Conservation (phyloP, 1,140 invertebrate species). For the Muscidifurax raptorellus region DNA sequence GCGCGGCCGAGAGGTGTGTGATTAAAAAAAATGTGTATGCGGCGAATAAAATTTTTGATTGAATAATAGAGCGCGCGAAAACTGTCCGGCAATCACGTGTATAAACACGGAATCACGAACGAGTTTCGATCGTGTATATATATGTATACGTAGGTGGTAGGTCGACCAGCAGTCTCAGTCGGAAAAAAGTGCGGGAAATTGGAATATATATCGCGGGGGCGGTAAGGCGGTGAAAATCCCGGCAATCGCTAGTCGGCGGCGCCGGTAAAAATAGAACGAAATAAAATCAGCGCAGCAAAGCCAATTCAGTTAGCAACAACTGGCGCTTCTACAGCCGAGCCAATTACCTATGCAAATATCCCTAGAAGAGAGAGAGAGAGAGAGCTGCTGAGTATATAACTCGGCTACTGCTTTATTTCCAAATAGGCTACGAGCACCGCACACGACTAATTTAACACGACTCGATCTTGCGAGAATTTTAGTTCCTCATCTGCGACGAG, state of each 20-base stretch:
- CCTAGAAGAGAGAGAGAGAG: not conserved
- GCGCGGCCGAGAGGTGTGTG: no score
- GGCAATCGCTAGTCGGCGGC: not conserved
- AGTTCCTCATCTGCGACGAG: not conserved
- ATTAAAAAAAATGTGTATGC: no score
- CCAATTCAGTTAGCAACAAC: slow-evolving; percentile 46
- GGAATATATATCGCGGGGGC: not conserved
- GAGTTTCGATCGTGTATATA: not conserved
- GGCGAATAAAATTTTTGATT: no score
- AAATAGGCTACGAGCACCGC: slow-evolving; percentile 12
- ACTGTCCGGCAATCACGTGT: not conserved
- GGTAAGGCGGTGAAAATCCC: slow-evolving; percentile 5
- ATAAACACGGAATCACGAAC: not conserved
- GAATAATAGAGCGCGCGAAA: no score
- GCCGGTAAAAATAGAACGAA: slow-evolving; percentile 10
- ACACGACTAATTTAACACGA: slow-evolving; percentile 46
- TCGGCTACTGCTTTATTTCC: slow-evolving; percentile 34
- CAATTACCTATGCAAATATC: slow-evolving; percentile 51
- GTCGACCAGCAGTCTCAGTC: no score
- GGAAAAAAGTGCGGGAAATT: not conserved
- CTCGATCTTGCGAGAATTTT: slow-evolving; percentile 23
- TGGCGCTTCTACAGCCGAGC: not conserved
- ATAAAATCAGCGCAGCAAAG: slow-evolving; percentile 42
- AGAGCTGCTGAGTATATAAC: no score
- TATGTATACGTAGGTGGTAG: no score